These are phyloP conservation scores for Nephrotoma guestfalica DNA, from an alignment of 2,888 invertebrate species.

Conservation along the genomic window DNA sequence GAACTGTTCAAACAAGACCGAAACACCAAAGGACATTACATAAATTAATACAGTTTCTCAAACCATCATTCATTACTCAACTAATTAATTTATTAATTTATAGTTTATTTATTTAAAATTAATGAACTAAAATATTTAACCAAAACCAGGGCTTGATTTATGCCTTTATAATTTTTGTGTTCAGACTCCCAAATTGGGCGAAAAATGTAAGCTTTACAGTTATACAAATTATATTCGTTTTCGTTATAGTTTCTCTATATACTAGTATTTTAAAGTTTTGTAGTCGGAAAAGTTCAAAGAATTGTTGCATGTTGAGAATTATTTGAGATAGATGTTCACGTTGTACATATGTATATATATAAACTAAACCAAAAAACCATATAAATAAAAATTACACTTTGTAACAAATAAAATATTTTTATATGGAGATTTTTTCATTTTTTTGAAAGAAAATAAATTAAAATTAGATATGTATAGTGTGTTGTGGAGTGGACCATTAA, in stretches of 20 bases:
- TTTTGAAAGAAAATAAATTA: neutral
- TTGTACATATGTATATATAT: neutral
- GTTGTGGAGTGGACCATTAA: neutral
- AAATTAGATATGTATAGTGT: neutral
- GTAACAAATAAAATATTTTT: neutral
- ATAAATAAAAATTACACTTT: neutral
- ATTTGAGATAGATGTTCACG: neutral
- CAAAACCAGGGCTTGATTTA: neutral
- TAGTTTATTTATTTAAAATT: neutral
- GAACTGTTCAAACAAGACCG: neutral
- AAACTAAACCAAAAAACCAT: neutral
- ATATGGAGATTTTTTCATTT: neutral
- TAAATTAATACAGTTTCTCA: neutral
- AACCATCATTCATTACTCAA: neutral
- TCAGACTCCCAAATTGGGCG: neutral
- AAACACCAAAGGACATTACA: neutral
- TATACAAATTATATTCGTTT: neutral
- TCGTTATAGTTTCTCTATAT: neutral
- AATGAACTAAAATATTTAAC: neutral
- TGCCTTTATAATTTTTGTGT: neutral
- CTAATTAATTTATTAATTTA: neutral
- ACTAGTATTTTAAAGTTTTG: neutral
- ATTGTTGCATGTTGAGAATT: neutral
- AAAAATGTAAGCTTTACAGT: neutral
- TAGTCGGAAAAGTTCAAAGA: neutral